A percentile compares a stretch with the other conserved stretches of the same genome.
Evolutionary conservation across 2,797 vertebrate genomes (phyloP).

Genomic region (Hypotaenidia okinawae): DNA sequence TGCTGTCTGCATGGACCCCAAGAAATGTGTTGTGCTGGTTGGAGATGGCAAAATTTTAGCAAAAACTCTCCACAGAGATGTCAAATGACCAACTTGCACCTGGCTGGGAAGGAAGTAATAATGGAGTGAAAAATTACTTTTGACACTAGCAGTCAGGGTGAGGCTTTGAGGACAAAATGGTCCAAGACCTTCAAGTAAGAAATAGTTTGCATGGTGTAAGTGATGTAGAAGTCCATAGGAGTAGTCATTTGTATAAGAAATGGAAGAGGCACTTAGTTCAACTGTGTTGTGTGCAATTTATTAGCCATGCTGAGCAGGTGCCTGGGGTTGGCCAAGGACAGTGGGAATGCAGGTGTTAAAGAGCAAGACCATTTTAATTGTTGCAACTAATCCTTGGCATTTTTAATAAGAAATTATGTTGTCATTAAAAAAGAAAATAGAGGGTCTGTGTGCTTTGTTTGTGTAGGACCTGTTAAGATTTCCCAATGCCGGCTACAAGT

Average conservation of each 20-base stretch:
- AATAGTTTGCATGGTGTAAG: background rate
- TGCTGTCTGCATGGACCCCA: accelerated
- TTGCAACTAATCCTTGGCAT: background rate
- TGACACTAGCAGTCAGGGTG: background rate
- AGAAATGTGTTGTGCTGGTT: accelerated
- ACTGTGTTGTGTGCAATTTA: background rate
- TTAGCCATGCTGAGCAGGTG: background rate
- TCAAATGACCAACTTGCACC: background rate
- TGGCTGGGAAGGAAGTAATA: accelerated
- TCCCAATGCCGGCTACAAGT: background rate
- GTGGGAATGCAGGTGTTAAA: conserved; percentile 1
- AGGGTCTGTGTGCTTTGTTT: background rate
- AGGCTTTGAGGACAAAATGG: background rate
- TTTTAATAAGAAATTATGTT: conserved; percentile 8
- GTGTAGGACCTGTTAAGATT: background rate
- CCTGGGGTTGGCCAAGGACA: background rate
- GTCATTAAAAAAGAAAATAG: conserved; percentile 8
- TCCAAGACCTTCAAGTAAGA: background rate
- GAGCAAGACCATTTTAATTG: conserved; percentile 21
- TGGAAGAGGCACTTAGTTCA: background rate
- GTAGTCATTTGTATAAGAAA: background rate
- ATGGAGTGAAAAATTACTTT: background rate
- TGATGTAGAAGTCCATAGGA: background rate
- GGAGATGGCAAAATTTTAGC: background rate
- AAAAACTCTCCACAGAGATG: background rate